These are phyloP conservation scores for Coremacera marginata DNA, from an alignment of 2,888 invertebrate species.

Conservation along the genomic window DNA sequence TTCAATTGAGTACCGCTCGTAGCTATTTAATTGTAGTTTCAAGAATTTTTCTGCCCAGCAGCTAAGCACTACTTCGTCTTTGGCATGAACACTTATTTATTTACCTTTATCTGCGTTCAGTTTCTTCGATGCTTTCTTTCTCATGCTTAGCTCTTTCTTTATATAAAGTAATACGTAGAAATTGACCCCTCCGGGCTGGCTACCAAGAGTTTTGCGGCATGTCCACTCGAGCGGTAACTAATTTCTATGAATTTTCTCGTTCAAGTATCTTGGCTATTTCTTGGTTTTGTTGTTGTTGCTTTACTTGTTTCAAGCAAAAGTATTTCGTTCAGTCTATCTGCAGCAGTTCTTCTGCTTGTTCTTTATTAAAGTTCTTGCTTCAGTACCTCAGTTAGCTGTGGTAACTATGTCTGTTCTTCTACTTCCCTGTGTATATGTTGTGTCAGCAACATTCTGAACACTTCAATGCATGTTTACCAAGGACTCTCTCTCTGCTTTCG, in stretches of 20 bases:
- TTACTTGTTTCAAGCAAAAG: not conserved
- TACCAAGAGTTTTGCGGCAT: not conserved
- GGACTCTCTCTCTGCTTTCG: not conserved
- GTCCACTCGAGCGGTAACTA: conserved; percentile 30
- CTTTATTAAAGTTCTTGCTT: not conserved
- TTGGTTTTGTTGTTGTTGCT: not conserved
- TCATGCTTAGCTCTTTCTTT: too few species aligned
- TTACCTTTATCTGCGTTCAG: not conserved
- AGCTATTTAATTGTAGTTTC: conserved; percentile 59
- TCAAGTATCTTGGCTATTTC: not conserved
- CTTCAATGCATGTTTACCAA: conserved; percentile 19
- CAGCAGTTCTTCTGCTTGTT: not conserved
- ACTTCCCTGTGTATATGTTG: not conserved
- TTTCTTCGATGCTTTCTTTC: too few species aligned
- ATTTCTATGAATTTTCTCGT: conserved; percentile 10
- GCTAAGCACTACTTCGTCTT: not conserved
- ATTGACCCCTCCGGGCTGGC: not conserved
- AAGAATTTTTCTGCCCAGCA: conserved; percentile 10
- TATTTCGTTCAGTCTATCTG: not conserved
- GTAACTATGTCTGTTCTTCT: not conserved
- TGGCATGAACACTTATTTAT: conserved; percentile 21
- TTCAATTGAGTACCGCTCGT: conserved; percentile 57
- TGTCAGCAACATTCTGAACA: conserved; percentile 16
- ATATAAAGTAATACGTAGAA: too few species aligned
- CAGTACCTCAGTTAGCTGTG: not conserved